phyloP scores from a whole-genome alignment of 2,888 invertebrate genomes.

The Allophyes oxyacanthae region DNA sequence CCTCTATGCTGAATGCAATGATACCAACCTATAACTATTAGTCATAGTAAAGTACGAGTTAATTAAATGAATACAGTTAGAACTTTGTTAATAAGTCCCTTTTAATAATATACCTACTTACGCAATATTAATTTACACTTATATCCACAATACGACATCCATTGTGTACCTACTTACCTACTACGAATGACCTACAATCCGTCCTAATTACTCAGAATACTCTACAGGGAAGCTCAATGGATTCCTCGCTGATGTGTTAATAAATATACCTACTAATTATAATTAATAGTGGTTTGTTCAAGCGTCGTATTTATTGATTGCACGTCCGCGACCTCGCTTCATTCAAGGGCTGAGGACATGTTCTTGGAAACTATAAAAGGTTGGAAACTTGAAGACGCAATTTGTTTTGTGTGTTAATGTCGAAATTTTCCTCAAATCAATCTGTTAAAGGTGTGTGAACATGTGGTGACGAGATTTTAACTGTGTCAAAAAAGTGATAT shows the following conservation, averaged over 20 bases:
- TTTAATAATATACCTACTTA: conserved; percentile 9
- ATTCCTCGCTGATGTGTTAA: conserved; percentile 62
- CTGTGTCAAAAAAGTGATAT: not conserved
- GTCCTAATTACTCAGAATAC: conserved; percentile 29
- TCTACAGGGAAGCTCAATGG: conserved; percentile 44
- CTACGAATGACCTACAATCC: conserved; percentile 18
- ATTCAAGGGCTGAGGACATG: conserved; percentile 60
- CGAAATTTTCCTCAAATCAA: conserved; percentile 46
- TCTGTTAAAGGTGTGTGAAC: conserved; percentile 25
- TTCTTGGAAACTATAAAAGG: conserved; percentile 63
- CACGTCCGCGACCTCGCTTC: conserved; percentile 51
- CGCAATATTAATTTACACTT: conserved; percentile 17
- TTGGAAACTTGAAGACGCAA: conserved; percentile 39
- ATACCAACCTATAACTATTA: too few relatives aligned
- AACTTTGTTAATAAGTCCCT: conserved; percentile 7
- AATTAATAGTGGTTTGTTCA: conserved; percentile 59
- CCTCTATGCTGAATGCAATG: too few relatives aligned
- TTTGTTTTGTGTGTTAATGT: conserved; percentile 47
- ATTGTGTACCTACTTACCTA: conserved; percentile 3
- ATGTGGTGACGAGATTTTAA: conserved; percentile 6
- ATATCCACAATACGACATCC: conserved; percentile 20
- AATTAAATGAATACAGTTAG: conserved; percentile 5
- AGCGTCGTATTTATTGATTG: conserved; percentile 55
- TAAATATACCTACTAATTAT: conserved; percentile 60
- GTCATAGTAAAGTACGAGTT: not conserved